Evolutionary conservation across 1,140 invertebrate genomes (phyloP), one percentile per base, ranked within the genome.

Genomic region (Anadara kagoshimensis): DNA sequence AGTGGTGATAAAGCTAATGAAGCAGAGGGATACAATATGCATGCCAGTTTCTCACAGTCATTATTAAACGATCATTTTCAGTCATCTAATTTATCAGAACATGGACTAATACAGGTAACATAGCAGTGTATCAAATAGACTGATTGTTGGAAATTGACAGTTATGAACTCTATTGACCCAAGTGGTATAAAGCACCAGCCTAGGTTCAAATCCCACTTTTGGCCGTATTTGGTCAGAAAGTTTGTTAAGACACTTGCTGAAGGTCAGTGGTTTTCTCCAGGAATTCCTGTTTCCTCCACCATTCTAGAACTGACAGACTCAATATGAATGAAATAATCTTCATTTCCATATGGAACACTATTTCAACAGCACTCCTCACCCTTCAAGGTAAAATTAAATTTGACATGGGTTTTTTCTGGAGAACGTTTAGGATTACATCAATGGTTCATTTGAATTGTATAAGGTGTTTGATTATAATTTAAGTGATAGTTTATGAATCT

Each of bases 21-120:
- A 88, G 96, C 93, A 76, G 97, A 98, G 85, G 96, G 96, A 10
- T 96, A 94, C 90, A 94, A 95, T 84, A 95, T 97, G 92, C 97
- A 99, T 89, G 93, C 94, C 68, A 96, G 94, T 90, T 98, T 96
- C 89, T 97, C 97, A 12, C 95, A 97, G 90, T 95, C 94, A 79
- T 90, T 98, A 41, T 92, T 98, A 5, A 96, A 96, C 83, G 97
- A 99, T 90, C 96, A 98, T 90, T 96, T 95, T 86, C 95, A 96
- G 89, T 96, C 96, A 71, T 94, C 95, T 47, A 95, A 97, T 88
- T 93, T 96, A 90, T 91, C 93, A 41, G 96, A 98, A 89, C 96
- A 98, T 89, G 92, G 93, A 79, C 91, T 98, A 24, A 95, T 98
- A 78, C 93, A 95, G 83, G 90, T 90, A 79, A 69, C 2, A 7